Evolutionary conservation across 1,140 invertebrate genomes (phyloP).

Genomic region (Semibalanus balanoides): DNA sequence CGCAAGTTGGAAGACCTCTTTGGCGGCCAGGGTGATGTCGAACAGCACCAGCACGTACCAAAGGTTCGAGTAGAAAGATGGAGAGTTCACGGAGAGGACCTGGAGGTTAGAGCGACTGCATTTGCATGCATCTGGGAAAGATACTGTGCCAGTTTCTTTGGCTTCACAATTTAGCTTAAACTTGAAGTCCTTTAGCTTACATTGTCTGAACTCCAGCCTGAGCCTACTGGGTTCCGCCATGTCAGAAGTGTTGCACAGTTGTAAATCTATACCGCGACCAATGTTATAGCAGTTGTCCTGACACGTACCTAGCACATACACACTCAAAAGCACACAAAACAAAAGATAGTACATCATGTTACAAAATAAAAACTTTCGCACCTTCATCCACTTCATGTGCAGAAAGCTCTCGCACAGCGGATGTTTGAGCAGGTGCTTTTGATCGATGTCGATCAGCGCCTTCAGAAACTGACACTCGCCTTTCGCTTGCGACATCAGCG

Average conservation of each 20-base stretch:
- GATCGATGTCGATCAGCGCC: constrained; percentile 11
- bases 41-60: constrained; percentile 45
- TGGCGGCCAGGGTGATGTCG: constrained; percentile 50
- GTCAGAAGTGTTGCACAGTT: neutral
- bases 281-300: neutral
- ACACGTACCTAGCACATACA: neutral
- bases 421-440: constrained; percentile 23
- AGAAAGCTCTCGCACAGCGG: constrained; percentile 23
- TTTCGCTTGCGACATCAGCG: neutral
- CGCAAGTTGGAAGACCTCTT: constrained; percentile 58
- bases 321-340: constrained; percentile 46
- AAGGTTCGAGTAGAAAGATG: neutral
- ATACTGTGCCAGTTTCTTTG: too few relatives aligned
- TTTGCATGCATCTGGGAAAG: neutral
- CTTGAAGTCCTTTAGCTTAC: too few relatives aligned
- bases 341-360: constrained; percentile 60
- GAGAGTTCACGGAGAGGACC: neutral
- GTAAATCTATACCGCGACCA: neutral
- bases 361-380: constrained; percentile 69
- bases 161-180: too few relatives aligned
- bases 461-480: neutral
- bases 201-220: too few relatives aligned
- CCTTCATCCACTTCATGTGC: constrained; percentile 54
- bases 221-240: too few relatives aligned
- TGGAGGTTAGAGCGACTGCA: neutral